Evolutionary conservation across 2,113 vertebrate species (phyloP), one percentile per base, ranked within the genome.

Genomic region (Talpa occidentalis): DNA sequence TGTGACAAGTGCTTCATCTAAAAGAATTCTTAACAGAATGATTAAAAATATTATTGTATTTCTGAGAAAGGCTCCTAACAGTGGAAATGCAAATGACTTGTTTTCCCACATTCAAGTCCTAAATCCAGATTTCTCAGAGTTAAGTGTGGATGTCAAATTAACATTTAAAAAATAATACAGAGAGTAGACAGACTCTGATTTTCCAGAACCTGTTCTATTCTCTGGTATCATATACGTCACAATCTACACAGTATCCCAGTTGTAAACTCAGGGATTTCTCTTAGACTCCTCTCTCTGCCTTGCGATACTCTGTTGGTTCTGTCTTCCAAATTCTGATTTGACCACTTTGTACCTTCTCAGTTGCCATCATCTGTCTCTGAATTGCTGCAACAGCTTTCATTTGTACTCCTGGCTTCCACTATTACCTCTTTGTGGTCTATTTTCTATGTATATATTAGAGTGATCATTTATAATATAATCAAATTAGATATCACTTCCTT

Each of bases 11-110:
- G 59, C 54, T 67, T 73, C 28, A 73, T 42, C 5, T 66, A 69
- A 62, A 69, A 85, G 35, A 90, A 90, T 82, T 94, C 73, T 66
- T 28, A 78, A 83, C 19, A 42, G 14, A 80, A 76, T 84, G 9
- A 90, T 37, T 84, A n/a, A 59, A 60, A 40, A 59, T 10, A 0
- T 47, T 84, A 69, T 85, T 93, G 30, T 59, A 73, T 87, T 86
- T 91, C 52, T 60, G 11, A 92, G 47, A 85, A 26, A 90, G n/a
- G 9, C 11, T 74, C 17, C 44, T 59, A 93, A 26, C 11, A 40
- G 6, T 82, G 40, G 35, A 73, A 93, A 67, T 95, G 30, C 79
- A 90, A 72, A 30, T 56, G 16, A 66, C 10, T 90, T 37, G 0
- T 83, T 88, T 95, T 88, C 26, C 5, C 22, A 85, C 28, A 80